Conservation (phyloP, 2,888 invertebrate genomes). For the Eristalinus aeneus region DNA sequence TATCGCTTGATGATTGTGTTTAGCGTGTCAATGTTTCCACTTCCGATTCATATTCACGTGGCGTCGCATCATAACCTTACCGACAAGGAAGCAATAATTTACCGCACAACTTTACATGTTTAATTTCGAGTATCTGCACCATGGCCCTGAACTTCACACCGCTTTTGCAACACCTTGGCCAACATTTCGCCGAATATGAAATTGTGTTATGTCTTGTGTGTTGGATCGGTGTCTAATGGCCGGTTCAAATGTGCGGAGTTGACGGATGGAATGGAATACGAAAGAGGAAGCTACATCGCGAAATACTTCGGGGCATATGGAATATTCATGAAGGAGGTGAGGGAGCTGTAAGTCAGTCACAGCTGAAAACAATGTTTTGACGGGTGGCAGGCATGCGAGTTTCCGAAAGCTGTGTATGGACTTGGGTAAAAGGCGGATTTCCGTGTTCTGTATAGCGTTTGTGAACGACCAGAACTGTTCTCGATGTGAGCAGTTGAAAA, state of each 20-base stretch:
- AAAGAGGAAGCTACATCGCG: background rate
- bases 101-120: constrained; percentile 19
- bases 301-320: background rate
- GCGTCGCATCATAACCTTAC: background rate
- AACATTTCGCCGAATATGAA: background rate
- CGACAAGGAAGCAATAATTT: constrained; percentile 4
- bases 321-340: background rate
- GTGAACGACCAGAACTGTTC: too few species aligned
- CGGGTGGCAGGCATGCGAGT: too few species aligned
- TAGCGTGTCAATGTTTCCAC: background rate
- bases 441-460: too few species aligned
- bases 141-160: constrained; percentile 37
- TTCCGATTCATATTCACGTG: background rate
- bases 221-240: background rate
- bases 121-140: background rate
- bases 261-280: background rate
- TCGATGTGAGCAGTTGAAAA: too few species aligned
- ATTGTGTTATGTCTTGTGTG: background rate
- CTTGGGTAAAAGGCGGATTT: background rate
- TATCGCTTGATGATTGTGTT: background rate
- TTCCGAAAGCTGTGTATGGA: background rate
- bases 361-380: background rate
- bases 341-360: background rate
- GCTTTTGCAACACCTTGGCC: constrained; percentile 32
- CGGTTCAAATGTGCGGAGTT: background rate